phyloP scores from a whole-genome alignment of 2,113 vertebrate species.

The Ceyx margarethae region DNA sequence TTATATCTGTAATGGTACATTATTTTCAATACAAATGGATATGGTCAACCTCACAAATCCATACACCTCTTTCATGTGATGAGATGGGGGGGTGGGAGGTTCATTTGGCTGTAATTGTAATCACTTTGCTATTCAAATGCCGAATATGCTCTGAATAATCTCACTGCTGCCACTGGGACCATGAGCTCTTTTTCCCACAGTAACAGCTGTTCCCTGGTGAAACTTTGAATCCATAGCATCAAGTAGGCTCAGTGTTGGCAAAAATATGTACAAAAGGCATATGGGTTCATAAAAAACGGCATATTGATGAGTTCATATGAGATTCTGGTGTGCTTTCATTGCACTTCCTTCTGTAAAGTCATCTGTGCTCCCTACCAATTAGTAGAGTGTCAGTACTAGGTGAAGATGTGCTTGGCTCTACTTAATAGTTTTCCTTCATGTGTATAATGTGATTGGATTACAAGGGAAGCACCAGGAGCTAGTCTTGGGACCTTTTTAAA shows the following conservation, averaged over 20 bases:
- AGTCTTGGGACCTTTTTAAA: not conserved
- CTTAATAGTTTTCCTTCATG: not conserved
- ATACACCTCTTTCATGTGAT: not conserved
- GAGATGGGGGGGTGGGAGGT: not conserved
- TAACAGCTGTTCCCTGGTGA: not conserved
- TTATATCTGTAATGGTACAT: not conserved
- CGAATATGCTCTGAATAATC: not conserved
- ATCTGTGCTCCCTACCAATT: not conserved
- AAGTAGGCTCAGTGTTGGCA: not conserved
- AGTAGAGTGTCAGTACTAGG: not conserved
- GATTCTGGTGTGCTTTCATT: not conserved
- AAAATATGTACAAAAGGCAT: not conserved
- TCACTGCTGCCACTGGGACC: rapidly evolving
- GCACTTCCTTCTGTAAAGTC: not conserved
- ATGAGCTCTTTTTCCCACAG: not conserved
- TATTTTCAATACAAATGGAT: not conserved
- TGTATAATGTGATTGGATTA: not conserved
- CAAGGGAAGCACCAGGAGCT: not conserved
- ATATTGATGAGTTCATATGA: not conserved
- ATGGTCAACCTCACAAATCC: not conserved
- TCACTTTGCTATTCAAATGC: not conserved
- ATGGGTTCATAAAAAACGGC: not conserved
- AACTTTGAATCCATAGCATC: not conserved
- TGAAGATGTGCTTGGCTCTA: not conserved
- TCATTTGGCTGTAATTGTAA: not conserved